Conservation (phyloP, 2,797 vertebrate species). For the Silurus aristotelis region DNA sequence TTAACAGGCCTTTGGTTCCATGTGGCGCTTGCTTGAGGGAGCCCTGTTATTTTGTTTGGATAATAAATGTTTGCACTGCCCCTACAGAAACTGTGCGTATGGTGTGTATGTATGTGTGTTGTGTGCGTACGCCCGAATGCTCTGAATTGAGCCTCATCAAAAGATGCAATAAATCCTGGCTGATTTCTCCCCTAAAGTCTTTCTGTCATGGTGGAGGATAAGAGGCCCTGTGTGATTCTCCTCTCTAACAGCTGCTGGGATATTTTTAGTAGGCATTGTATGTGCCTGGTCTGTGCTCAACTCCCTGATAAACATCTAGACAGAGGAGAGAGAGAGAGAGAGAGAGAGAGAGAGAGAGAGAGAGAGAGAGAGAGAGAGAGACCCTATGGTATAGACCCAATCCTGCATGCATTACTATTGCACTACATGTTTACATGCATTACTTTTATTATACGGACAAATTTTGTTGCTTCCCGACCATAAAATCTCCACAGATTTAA, state of each 20-base stretch:
- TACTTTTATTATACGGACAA: conserved; percentile 17
- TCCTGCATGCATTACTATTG: conserved; percentile 17
- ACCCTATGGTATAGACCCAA: not conserved
- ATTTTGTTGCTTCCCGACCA: conserved; percentile 29
- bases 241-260: conserved; percentile 59
- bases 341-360: conserved; percentile 7
- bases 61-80: conserved; percentile 33
- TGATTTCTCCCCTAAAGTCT: conserved; percentile 46
- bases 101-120: not conserved
- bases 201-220: conserved; percentile 41
- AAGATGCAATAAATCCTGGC: conserved; percentile 40
- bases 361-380: not conserved
- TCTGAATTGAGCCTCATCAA: conserved; percentile 37
- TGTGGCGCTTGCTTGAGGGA: not conserved
- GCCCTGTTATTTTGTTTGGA: conserved; percentile 31
- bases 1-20: conserved; percentile 14
- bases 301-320: conserved; percentile 52
- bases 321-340: conserved; percentile 1
- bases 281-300: conserved; percentile 46
- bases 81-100: conserved; percentile 8
- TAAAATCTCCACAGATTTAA: conserved; percentile 29
- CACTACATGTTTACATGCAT: not conserved
- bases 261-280: conserved; percentile 70
- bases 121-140: not conserved
- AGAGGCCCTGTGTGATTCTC: conserved; percentile 39